Evolutionary conservation across 2,113 vertebrate species (phyloP).

Genomic region (Oncorhynchus gorbuscha): DNA sequence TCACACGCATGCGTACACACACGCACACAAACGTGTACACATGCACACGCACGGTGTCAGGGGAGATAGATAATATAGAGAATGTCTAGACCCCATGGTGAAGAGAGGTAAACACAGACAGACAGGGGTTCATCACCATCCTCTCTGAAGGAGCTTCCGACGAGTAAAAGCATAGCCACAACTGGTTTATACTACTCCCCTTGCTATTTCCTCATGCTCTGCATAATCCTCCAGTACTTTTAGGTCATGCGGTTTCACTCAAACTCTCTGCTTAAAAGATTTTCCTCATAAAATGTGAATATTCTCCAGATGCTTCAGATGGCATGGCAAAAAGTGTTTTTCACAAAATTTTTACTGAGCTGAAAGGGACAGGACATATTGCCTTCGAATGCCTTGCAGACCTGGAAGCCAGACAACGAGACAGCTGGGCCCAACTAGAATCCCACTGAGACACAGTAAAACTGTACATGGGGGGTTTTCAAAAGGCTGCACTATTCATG

Average conservation of each 20-base stretch:
- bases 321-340: conserved; percentile 14
- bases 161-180: background rate
- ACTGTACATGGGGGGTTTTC: background rate
- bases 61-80: no score
- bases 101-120: background rate
- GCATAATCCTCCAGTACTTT: conserved; percentile 46
- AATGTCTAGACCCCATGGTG: background rate
- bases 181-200: conserved; percentile 36
- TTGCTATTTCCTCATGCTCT: conserved; percentile 29
- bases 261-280: conserved; percentile 35
- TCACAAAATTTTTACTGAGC: conserved; percentile 2
- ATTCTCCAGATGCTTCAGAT: conserved; percentile 19
- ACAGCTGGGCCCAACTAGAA: background rate
- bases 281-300: conserved; percentile 29
- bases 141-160: background rate
- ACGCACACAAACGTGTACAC: background rate
- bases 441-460: background rate
- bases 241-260: conserved; percentile 36
- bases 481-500: background rate
- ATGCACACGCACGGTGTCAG: background rate
- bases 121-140: background rate
- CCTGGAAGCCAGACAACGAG: conserved; percentile 17
- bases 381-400: conserved; percentile 7
- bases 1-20: conserved; percentile 6
- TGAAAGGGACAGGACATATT: background rate